Evolutionary conservation across 2,888 invertebrate species (phyloP), one percentile per base, ranked within the genome.

Genomic region (Torymus auratus): DNA sequence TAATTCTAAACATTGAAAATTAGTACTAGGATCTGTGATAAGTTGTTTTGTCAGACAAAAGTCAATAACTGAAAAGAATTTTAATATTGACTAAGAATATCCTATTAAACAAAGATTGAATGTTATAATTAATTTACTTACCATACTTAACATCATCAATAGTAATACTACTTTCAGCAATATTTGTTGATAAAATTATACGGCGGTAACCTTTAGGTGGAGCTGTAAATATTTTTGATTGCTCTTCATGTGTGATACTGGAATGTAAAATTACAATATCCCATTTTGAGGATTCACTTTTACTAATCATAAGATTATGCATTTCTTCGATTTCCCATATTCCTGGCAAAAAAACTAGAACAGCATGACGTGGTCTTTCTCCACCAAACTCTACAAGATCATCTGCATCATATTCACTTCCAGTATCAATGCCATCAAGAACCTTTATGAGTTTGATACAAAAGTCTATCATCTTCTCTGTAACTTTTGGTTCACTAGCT

Each of bases 111-210:
- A 52, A 17, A 68, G 15, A 56, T 61, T 41, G 1, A 41, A 7
- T 7, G 7, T 58, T 68, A 20, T 68, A 52, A 10, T 55, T 62
- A 11, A 75, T 68, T 60, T 70, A 23, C 85, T 87, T 88, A 95
- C 95, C 95, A 91, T 96, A 97, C 91, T 94, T 95, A 17, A 97
- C 94, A 89, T 97, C 97, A 0, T 96, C 95, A 10, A 98, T 96
- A 0, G 98, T 98, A 84, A 98, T 95, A 69, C 97, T 97, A 90
- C 97, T 97, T 91, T 98, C 98, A 0, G 97, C 97, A 84, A 98
- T 97, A 90, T 98, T 98, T 10, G 98, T 98, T 0, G 97, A 94
- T 58, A 98, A 91, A 86, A 98, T 97, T 68, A 98, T 93, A 91
- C 98, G 97, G 81, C 98, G 93, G 83, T 92, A 90, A 2, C 94